Evolutionary conservation across 1,140 invertebrate genomes (phyloP).

Genomic region (Holotrichia oblita): DNA sequence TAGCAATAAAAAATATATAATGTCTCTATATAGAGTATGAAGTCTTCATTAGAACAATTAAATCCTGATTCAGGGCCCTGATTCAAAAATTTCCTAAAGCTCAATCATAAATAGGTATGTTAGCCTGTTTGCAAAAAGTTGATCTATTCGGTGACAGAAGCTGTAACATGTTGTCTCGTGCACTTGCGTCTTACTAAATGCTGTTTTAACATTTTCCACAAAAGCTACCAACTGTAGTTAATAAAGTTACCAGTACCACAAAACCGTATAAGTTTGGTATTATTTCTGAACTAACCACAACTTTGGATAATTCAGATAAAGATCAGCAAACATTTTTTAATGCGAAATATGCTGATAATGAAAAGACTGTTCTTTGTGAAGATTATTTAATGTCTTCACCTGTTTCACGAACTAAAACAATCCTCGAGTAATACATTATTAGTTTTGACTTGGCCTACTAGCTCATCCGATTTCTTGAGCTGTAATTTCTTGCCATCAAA

Average conservation of each 20-base stretch:
- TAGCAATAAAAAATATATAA: no score
- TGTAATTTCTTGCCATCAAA: constrained; percentile 57
- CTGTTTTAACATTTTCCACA: constrained; percentile 84
- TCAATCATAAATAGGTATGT: no score
- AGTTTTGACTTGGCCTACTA: constrained; percentile 52
- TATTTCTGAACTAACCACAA: no score
- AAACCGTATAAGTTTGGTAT: constrained; percentile 39
- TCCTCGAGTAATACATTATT: constrained; percentile 51
- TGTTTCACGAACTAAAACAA: background rate
- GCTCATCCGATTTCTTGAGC: constrained; percentile 48
- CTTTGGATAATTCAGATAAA: no score
- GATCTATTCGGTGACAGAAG: no score
- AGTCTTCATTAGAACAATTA: no score
- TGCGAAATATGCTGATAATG: no score
- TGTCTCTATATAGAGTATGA: no score
- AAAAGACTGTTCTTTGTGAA: constrained; percentile 57
- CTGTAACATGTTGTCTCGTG: constrained; percentile 73
- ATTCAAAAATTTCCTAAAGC: no score
- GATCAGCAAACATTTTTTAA: constrained; percentile 71
- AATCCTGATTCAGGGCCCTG: no score
- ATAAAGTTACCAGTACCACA: constrained; percentile 81
- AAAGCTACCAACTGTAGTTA: constrained; percentile 83
- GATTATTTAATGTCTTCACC: constrained; percentile 48
- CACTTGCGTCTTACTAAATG: constrained; percentile 93
- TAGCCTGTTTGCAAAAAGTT: no score